A percentile compares a stretch with the other conserved stretches of the same genome.
phyloP scores from a whole-genome alignment of 2,888 invertebrate species.

The Rutpela maculata region DNA sequence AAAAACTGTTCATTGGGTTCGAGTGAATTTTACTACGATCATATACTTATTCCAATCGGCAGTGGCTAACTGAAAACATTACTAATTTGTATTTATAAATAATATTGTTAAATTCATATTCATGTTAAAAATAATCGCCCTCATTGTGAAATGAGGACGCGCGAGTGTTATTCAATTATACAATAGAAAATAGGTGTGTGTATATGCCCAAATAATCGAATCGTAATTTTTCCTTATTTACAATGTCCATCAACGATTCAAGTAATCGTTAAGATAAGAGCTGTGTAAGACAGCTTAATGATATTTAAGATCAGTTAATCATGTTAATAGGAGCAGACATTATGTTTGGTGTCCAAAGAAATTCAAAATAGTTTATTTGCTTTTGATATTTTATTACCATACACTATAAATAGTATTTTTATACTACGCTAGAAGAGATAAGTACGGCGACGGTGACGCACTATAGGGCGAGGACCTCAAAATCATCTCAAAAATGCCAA shows the following conservation, averaged over 20 bases:
- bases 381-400: slow-evolving; percentile 18
- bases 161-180: neutral
- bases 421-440: neutral
- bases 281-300: neutral
- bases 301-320: slow-evolving; percentile 24
- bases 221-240: slow-evolving; percentile 5
- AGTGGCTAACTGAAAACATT: neutral
- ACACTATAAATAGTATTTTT: slow-evolving; percentile 1
- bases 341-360: slow-evolving; percentile 1
- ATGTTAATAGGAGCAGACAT: slow-evolving; percentile 11
- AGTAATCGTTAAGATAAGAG: slow-evolving; percentile 20
- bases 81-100: neutral
- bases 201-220: neutral
- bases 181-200: slow-evolving; percentile 1
- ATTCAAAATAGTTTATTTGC: slow-evolving; percentile 10
- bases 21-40: too few species aligned
- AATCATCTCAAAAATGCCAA: too few species aligned
- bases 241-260: slow-evolving; percentile 23
- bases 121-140: neutral
- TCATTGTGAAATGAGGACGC: slow-evolving; percentile 3
- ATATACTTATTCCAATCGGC: neutral
- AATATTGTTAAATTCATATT: neutral
- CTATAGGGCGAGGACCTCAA: too few species aligned
- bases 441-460: neutral
- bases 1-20: too few species aligned